These are phyloP conservation scores for Scrobipalpa costella DNA, from an alignment of 2,888 invertebrate species.

Conservation along the genomic window DNA sequence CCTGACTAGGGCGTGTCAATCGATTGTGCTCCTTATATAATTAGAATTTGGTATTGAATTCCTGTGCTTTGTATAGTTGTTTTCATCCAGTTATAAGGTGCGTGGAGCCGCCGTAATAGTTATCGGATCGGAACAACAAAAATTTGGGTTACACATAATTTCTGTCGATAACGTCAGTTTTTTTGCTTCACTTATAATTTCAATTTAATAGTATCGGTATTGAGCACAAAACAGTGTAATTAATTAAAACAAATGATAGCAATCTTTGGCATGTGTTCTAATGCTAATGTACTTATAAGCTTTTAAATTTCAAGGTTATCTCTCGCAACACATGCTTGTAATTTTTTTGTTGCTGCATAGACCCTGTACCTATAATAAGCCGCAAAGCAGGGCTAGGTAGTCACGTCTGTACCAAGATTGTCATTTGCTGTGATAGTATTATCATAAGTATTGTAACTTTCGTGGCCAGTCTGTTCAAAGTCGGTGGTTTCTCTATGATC, in stretches of 20 bases:
- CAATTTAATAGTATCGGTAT: constrained; percentile 7
- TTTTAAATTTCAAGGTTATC: constrained; percentile 25
- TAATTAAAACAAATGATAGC: constrained; percentile 11
- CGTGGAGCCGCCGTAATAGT: constrained; percentile 26
- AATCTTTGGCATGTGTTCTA: constrained; percentile 23
- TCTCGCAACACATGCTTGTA: constrained; percentile 25
- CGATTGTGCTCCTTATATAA: constrained; percentile 38
- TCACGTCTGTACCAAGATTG: constrained; percentile 50
- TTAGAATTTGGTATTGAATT: constrained; percentile 28
- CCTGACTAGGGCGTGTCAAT: constrained; percentile 30
- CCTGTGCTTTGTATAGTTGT: constrained; percentile 23
- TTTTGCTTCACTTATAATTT: background rate
- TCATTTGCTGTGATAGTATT: constrained; percentile 56
- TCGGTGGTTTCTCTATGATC: constrained; percentile 33
- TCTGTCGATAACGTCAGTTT: no score
- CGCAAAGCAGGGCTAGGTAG: constrained; percentile 49
- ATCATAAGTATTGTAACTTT: constrained; percentile 48
- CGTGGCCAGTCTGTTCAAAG: constrained; percentile 36
- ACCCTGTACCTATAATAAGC: constrained; percentile 40
- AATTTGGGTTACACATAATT: constrained; percentile 12
- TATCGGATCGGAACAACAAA: constrained; percentile 26
- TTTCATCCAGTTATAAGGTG: constrained; percentile 30
- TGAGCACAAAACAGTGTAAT: background rate
- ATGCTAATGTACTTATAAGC: constrained; percentile 32
- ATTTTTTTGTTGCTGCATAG: constrained; percentile 36